These are phyloP conservation scores for Gerosis bhagava DNA, from an alignment of 2,888 invertebrate genomes.

Conservation along the genomic window DNA sequence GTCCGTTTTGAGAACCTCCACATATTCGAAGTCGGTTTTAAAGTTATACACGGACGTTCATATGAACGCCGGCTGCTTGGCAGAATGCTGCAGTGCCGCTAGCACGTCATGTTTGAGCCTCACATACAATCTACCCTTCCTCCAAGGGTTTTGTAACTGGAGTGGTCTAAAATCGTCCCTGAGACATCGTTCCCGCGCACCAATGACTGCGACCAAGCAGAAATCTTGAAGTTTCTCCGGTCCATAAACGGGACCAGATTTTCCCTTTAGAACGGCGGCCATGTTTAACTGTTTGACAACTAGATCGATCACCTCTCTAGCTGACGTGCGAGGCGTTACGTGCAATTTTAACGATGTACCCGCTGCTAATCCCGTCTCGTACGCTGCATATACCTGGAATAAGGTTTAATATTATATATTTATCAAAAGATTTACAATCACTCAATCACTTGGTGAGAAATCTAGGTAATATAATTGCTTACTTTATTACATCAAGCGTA, in stretches of 20 bases:
- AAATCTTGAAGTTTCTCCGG: constrained; percentile 93
- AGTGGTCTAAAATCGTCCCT: constrained; percentile 97
- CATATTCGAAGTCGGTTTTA: too few species aligned
- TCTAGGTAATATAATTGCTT: too few species aligned
- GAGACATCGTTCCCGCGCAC: constrained; percentile 95
- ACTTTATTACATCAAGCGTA: too few species aligned
- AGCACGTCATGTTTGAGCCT: constrained; percentile 94
- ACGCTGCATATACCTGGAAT: constrained; percentile 96
- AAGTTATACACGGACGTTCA: too few species aligned
- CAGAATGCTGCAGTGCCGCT: constrained; percentile 94
- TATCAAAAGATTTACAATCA: too few species aligned
- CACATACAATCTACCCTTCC: constrained; percentile 95
- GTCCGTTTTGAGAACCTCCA: too few species aligned
- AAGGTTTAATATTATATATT: background rate
- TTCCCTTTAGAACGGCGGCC: constrained; percentile 93
- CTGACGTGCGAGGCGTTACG: constrained; percentile 95
- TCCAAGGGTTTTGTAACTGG: constrained; percentile 97
- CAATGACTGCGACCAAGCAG: constrained; percentile 97
- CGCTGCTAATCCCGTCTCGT: constrained; percentile 95
- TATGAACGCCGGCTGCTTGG: constrained; percentile 88
- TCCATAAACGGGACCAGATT: constrained; percentile 92
- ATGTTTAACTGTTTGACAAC: constrained; percentile 98
- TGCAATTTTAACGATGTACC: constrained; percentile 97
- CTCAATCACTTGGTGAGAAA: too few species aligned
- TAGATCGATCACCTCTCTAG: constrained; percentile 96